Evolutionary conservation across 2,888 invertebrate species (phyloP).

Genomic region (Phoronis australis): DNA sequence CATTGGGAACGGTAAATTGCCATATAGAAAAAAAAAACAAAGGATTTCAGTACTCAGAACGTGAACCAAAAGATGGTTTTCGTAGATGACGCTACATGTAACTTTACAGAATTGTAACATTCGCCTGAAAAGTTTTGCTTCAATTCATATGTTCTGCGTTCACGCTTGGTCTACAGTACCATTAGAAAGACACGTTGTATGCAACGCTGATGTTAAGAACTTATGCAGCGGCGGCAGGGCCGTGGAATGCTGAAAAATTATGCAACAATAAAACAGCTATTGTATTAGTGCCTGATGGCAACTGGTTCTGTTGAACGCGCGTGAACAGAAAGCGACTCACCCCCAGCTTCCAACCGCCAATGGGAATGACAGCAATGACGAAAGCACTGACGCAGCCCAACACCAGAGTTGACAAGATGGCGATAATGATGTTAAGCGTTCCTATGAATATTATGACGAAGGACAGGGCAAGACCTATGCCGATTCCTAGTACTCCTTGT

Average conservation of each 20-base stretch:
- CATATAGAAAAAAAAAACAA: too few relatives aligned
- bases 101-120: too few relatives aligned
- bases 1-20: too few relatives aligned
- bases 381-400: constrained; percentile 9
- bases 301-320: not conserved
- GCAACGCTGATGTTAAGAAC: too few relatives aligned
- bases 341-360: constrained; percentile 15
- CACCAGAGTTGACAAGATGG: constrained; percentile 9
- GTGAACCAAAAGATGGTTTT: too few relatives aligned
- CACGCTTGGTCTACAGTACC: too few relatives aligned
- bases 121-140: too few relatives aligned
- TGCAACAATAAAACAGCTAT: not conserved
- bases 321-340: not conserved
- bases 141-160: too few relatives aligned
- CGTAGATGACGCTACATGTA: too few relatives aligned
- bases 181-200: too few relatives aligned
- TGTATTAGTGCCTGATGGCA: not conserved
- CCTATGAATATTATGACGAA: constrained; percentile 8
- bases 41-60: too few relatives aligned
- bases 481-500: constrained; percentile 9
- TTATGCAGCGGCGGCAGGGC: too few relatives aligned
- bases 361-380: constrained; percentile 13
- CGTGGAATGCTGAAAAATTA: not conserved
- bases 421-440: constrained; percentile 11
- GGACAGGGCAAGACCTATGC: constrained; percentile 8